Evolutionary conservation across 1,140 invertebrate genomes (phyloP), one percentile per base, ranked within the genome.

Genomic region (Gonioctena quinquepunctata): DNA sequence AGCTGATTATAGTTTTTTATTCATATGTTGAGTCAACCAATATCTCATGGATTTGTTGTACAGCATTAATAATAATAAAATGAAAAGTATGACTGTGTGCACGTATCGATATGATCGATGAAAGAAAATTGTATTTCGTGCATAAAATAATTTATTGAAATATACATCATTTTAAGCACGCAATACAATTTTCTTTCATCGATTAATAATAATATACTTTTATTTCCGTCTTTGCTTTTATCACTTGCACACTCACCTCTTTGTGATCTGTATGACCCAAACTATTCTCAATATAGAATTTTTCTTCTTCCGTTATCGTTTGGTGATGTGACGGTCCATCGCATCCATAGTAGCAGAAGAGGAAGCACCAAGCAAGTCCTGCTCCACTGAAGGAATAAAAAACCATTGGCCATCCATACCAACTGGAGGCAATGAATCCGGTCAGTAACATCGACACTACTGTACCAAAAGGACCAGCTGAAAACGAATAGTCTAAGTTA

Each of bases 351-450:
- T 88, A 82, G 26, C 87, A 82, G 86, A 91, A 94, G 0, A 88
- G 3, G 0, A 88, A 66, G 7, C 87, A 85, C 88, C 91, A 92
- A 0, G 86, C 0, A 1, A 92, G 66, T 11, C 89, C 86, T 0
- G 89, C 68, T 3, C 77, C 84, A 64, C 93, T 93, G 78, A 94
- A 92, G 0, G 90, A 77, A 76, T 95, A 95, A 80, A 94, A 95
- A 2, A 93, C 89, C 19, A 89, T 86, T 0, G 92, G 92, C 94
- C 94, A 95, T 0, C 93, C 94, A 3, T 87, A 74, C 49, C 61
- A 65, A 0, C 90, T 90, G 2, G 85, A 87, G 0, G 91, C 88
- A 1, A 95, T 80, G 4, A 86, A 69, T 0, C 93, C 93, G 26
- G 89, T 89, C 33, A 92, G 79, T 0, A 91, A 89, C 83, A 94